These are phyloP conservation scores for Noctuana brunneofusca DNA, from an alignment of 2,888 invertebrate species.

Conservation along the genomic window DNA sequence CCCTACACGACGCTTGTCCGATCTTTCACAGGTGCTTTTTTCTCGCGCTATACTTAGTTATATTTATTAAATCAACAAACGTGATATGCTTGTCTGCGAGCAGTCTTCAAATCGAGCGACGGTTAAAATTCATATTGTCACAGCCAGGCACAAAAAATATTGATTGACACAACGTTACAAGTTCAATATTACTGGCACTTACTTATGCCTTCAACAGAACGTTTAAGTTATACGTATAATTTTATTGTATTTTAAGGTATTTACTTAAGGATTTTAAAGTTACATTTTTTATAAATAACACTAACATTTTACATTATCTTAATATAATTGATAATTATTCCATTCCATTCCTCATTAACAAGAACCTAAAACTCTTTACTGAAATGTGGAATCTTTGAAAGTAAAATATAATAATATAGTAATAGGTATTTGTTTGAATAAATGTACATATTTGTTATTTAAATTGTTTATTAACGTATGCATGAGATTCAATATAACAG, in stretches of 20 bases:
- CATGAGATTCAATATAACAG: constrained; percentile 34
- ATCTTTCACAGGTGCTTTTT: constrained; percentile 7
- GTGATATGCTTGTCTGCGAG: constrained; percentile 27
- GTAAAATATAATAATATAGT: too few species aligned
- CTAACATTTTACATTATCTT: too few species aligned
- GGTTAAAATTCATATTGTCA: constrained; percentile 27
- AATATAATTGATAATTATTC: too few species aligned
- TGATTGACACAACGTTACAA: constrained; percentile 23
- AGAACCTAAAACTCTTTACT: background rate
- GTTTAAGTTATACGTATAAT: constrained; percentile 36
- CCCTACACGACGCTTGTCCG: too few species aligned
- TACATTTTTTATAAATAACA: background rate
- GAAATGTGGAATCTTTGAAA: constrained; percentile 17
- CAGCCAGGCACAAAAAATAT: constrained; percentile 23
- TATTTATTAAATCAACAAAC: constrained; percentile 22
- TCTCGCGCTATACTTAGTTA: too few species aligned
- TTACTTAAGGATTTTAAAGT: background rate
- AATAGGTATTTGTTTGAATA: constrained; percentile 20
- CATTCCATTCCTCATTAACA: too few species aligned
- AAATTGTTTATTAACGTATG: constrained; percentile 33
- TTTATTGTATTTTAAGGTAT: constrained; percentile 17
- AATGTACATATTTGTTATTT: constrained; percentile 31
- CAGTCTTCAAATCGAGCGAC: constrained; percentile 7
- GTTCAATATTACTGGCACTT: constrained; percentile 16
- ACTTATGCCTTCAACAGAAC: constrained; percentile 22